Evolutionary conservation across 2,888 invertebrate species (phyloP).

Genomic region (Idaea dimidiata): DNA sequence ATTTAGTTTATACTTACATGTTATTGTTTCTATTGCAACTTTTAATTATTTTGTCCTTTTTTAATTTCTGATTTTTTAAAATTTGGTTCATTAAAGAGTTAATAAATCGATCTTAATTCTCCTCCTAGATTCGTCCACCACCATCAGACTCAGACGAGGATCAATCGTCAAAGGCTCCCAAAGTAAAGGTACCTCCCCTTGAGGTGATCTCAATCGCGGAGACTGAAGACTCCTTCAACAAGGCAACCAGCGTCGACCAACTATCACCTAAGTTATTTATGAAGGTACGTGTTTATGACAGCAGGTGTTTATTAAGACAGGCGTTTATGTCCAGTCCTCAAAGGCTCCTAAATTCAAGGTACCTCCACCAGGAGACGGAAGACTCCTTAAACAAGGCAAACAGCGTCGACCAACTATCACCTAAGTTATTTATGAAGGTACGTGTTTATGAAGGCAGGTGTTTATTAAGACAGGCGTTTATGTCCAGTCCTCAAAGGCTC

Average conservation of each 20-base stretch:
- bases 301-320: no score
- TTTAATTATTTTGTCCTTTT: no score
- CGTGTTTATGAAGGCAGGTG: neutral
- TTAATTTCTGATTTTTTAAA: no score
- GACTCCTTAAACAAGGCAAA: slow-evolving; percentile 56
- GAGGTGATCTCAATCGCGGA: slow-evolving; percentile 42
- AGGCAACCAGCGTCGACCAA: slow-evolving; percentile 65
- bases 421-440: slow-evolving; percentile 71
- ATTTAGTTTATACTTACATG: no score
- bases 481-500: slow-evolving; percentile 34
- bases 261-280: slow-evolving; percentile 65
- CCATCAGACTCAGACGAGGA: slow-evolving; percentile 70
- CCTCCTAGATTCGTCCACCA: slow-evolving; percentile 58
- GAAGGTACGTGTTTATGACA: slow-evolving; percentile 48
- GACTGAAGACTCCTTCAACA: slow-evolving; percentile 51
- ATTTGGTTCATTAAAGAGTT: neutral
- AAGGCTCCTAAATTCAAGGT: slow-evolving; percentile 48
- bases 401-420: slow-evolving; percentile 64
- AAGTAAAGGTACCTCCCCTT: slow-evolving; percentile 42
- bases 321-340: slow-evolving; percentile 23
- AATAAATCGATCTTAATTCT: neutral
- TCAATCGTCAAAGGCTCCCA: slow-evolving; percentile 40
- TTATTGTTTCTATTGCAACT: no score
- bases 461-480: no score
- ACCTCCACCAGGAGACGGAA: slow-evolving; percentile 44